phyloP scores from a whole-genome alignment of 2,888 invertebrate species.

The Drosophila diplacantha region DNA sequence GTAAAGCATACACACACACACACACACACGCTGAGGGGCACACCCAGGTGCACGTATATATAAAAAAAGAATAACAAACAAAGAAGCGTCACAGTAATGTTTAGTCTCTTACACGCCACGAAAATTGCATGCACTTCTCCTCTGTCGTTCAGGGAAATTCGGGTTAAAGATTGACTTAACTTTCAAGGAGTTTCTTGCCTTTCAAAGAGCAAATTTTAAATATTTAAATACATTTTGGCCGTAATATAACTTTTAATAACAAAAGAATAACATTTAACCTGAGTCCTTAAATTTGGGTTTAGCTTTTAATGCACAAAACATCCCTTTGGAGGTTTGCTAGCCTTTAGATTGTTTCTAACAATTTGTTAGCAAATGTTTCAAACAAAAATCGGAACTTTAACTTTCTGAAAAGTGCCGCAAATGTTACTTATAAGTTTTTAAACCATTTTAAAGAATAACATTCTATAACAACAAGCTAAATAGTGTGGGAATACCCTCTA shows the following conservation, averaged over 20 bases:
- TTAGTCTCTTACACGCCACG: conserved; percentile 18
- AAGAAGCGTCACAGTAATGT: conserved; percentile 24
- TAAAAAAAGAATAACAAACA: conserved; percentile 15
- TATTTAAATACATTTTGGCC: background rate
- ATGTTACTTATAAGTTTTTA: background rate
- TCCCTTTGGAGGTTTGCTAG: too few species aligned
- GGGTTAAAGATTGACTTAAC: background rate
- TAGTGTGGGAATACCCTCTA: background rate
- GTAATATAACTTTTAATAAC: too few species aligned
- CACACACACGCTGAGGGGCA: conserved; percentile 24
- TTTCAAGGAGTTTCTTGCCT: background rate
- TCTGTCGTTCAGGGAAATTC: background rate
- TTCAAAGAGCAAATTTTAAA: background rate
- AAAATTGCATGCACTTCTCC: conserved; percentile 16
- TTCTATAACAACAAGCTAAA: background rate
- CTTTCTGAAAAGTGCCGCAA: background rate
- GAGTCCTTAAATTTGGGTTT: background rate
- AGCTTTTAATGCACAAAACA: background rate
- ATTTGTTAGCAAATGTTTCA: too few species aligned
- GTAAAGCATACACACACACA: conserved; percentile 27
- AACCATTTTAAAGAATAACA: too few species aligned
- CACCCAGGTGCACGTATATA: conserved; percentile 31
- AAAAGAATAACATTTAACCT: background rate
- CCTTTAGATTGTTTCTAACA: background rate
- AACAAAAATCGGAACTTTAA: background rate